Percentiles rank a stretch among this genome's conserved stretches.
Conservation (phyloP, 2,797 vertebrate genomes). For the Leptodactylus fallax region DNA sequence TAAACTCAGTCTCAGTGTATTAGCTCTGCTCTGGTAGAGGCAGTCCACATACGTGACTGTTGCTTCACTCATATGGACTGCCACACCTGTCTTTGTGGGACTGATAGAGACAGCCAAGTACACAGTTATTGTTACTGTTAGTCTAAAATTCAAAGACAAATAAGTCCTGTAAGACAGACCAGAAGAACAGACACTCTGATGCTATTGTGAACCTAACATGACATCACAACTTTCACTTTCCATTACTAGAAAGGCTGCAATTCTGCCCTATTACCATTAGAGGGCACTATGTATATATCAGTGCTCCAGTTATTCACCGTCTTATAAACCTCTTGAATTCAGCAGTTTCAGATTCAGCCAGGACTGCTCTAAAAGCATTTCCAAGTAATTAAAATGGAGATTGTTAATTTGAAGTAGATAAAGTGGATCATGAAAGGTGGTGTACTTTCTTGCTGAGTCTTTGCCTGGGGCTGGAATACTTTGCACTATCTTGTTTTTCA, state of each 20-base stretch:
- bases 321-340: neutral
- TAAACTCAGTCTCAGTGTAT: no score
- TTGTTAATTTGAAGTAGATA: constrained; percentile 46
- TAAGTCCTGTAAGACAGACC: no score
- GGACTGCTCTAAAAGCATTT: constrained; percentile 41
- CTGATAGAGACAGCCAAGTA: no score
- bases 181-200: no score
- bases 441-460: constrained; percentile 19
- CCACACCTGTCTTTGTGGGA: no score
- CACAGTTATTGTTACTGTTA: no score
- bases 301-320: neutral
- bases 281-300: constrained; percentile 69
- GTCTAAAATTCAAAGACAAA: no score
- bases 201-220: no score
- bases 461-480: neutral
- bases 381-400: constrained; percentile 54
- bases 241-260: neutral
- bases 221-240: no score
- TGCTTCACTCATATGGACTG: no score
- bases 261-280: constrained; percentile 65
- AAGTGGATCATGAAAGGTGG: constrained; percentile 19
- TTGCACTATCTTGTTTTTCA: neutral
- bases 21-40: no score
- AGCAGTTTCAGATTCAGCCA: constrained; percentile 19
- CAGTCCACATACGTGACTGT: no score